Conservation (phyloP, 2,888 invertebrate genomes). For the Drosophila percnosoma region DNA sequence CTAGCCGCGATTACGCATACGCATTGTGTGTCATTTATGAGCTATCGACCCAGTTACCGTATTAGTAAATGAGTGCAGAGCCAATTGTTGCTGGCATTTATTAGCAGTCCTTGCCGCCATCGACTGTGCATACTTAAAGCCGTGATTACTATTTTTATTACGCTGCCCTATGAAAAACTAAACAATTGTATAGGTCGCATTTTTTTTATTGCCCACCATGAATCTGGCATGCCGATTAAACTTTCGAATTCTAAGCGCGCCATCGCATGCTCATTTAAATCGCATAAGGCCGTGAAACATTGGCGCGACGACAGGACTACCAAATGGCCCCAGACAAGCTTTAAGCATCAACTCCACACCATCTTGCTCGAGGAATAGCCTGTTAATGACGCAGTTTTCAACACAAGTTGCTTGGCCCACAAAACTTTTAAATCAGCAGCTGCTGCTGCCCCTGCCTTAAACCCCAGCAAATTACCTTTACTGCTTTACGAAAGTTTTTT, state of each 20-base stretch:
- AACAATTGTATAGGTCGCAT: slow-evolving; percentile 42
- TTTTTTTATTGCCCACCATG: slow-evolving; percentile 39
- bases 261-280: slow-evolving; percentile 60
- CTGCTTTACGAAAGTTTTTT: slow-evolving; percentile 37
- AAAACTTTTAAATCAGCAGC: slow-evolving; percentile 38
- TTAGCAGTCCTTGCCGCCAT: not conserved
- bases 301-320: slow-evolving; percentile 48
- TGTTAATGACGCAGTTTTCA: slow-evolving; percentile 79
- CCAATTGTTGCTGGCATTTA: slow-evolving; percentile 37
- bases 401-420: slow-evolving; percentile 50
- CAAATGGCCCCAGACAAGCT: slow-evolving; percentile 49
- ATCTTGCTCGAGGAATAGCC: slow-evolving; percentile 67
- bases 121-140: slow-evolving; percentile 5
- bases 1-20: slow-evolving; percentile 31
- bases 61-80: slow-evolving; percentile 21
- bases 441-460: slow-evolving; percentile 25
- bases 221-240: slow-evolving; percentile 59
- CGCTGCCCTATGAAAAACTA: slow-evolving; percentile 25
- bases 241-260: slow-evolving; percentile 52
- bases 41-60: slow-evolving; percentile 31
- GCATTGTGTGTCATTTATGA: slow-evolving; percentile 25
- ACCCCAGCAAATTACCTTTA: slow-evolving; percentile 47
- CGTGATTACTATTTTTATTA: slow-evolving; percentile 23
- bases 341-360: slow-evolving; percentile 7
- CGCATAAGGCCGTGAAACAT: slow-evolving; percentile 63